Evolutionary conservation across 1,140 invertebrate species (phyloP).

Genomic region (Hypsibius dujardini): DNA sequence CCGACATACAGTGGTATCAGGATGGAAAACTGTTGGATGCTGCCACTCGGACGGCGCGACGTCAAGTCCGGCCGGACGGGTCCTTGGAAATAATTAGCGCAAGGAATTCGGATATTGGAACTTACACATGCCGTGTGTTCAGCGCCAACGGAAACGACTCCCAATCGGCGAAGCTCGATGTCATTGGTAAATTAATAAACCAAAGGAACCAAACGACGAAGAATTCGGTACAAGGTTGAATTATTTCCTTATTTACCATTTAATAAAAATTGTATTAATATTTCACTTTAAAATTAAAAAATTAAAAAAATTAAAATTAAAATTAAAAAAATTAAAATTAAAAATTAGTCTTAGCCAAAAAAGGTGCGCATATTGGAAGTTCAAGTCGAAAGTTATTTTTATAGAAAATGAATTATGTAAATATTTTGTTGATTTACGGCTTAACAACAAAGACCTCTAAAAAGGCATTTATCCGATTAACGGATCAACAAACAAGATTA

Average conservation of each 20-base stretch:
- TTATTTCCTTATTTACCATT: background rate
- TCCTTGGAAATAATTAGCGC: slow-evolving; percentile 36
- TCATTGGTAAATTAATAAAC: slow-evolving; percentile 39
- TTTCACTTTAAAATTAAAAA: too few species aligned
- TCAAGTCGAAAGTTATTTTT: too few species aligned
- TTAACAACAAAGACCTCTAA: too few species aligned
- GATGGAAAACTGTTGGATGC: slow-evolving; percentile 49
- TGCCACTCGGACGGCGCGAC: slow-evolving; percentile 36
- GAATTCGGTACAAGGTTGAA: background rate
- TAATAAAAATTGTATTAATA: too few species aligned
- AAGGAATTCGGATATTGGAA: slow-evolving; percentile 36
- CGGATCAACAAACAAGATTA: too few species aligned
- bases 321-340: too few species aligned
- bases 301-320: too few species aligned
- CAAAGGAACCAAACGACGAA: background rate
- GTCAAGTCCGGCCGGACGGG: slow-evolving; percentile 42
- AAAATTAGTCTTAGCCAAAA: too few species aligned
- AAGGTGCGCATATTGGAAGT: too few species aligned
- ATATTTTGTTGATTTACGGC: too few species aligned
- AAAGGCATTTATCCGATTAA: too few species aligned
- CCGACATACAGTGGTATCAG: slow-evolving; percentile 73
- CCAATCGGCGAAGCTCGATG: slow-evolving; percentile 56
- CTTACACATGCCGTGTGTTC: slow-evolving; percentile 44
- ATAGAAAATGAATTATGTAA: too few species aligned
- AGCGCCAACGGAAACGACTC: slow-evolving; percentile 82